These are phyloP conservation scores for Syrphus vitripennis DNA, from an alignment of 2,888 invertebrate genomes.

Conservation along the genomic window DNA sequence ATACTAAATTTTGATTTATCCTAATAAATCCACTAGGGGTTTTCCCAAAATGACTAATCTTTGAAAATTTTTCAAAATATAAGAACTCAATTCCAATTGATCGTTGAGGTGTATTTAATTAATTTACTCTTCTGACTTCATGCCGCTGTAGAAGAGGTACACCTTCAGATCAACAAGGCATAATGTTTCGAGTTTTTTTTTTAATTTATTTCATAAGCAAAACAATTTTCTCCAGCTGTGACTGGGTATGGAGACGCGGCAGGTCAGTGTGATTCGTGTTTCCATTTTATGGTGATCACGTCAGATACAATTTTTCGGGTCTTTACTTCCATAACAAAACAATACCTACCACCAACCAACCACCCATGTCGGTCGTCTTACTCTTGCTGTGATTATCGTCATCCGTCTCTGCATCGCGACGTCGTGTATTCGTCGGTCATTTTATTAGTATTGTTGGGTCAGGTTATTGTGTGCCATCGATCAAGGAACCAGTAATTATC, in stretches of 20 bases:
- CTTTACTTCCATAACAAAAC: conserved; percentile 48
- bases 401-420: not conserved
- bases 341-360: conserved; percentile 33
- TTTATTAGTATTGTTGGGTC: conserved; percentile 70
- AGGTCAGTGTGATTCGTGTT: conserved; percentile 51
- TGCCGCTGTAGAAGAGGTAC: not conserved
- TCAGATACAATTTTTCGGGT: conserved; percentile 38
- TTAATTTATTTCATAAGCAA: not conserved
- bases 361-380: conserved; percentile 56
- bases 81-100: conserved; percentile 2
- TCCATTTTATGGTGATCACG: conserved; percentile 31
- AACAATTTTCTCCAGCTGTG: not conserved
- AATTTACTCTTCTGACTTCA: conserved; percentile 1
- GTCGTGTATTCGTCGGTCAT: not conserved
- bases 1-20: not conserved
- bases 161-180: not conserved
- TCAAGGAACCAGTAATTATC: conserved; percentile 68
- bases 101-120: conserved; percentile 14
- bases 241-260: not conserved
- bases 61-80: not conserved
- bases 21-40: not conserved
- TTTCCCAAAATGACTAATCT: not conserved
- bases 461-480: conserved; percentile 70
- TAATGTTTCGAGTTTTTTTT: conserved; percentile 16
- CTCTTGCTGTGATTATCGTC: not conserved